These are phyloP conservation scores for Nysson spinosus DNA, from an alignment of 2,888 invertebrate genomes.

Conservation along the genomic window DNA sequence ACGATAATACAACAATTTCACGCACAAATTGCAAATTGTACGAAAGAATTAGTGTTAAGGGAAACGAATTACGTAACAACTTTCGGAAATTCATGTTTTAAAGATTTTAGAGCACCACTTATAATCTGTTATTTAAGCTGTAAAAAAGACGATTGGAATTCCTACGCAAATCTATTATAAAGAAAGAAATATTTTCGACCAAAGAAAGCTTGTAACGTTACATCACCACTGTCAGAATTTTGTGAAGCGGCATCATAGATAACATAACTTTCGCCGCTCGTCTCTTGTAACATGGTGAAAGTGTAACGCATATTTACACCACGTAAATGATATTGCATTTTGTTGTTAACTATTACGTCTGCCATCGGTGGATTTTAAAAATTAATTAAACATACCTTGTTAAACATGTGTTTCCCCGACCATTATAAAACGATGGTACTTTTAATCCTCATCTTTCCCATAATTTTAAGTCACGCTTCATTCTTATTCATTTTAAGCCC, in stretches of 20 bases:
- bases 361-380: conserved; percentile 9
- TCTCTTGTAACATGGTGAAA: conserved; percentile 44
- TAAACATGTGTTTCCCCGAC: too few species aligned
- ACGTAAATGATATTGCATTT: neutral
- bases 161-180: conserved; percentile 9
- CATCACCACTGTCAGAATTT: conserved; percentile 27
- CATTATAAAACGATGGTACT: too few species aligned
- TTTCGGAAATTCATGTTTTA: conserved; percentile 1
- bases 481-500: neutral
- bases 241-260: conserved; percentile 22
- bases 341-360: neutral
- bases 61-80: neutral
- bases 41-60: conserved; percentile 1
- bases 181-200: conserved; percentile 25
- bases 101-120: neutral
- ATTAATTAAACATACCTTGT: too few species aligned
- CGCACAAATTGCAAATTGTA: too few species aligned
- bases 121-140: neutral
- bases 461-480: neutral
- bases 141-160: neutral
- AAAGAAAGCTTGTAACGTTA: conserved; percentile 42
- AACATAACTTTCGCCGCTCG: conserved; percentile 46
- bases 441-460: neutral
- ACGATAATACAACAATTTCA: too few species aligned
- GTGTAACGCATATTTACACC: too few species aligned